Evolutionary conservation across 2,113 vertebrate species (phyloP), one percentile per base, ranked within the genome.

Genomic region (Lagopus leucura): DNA sequence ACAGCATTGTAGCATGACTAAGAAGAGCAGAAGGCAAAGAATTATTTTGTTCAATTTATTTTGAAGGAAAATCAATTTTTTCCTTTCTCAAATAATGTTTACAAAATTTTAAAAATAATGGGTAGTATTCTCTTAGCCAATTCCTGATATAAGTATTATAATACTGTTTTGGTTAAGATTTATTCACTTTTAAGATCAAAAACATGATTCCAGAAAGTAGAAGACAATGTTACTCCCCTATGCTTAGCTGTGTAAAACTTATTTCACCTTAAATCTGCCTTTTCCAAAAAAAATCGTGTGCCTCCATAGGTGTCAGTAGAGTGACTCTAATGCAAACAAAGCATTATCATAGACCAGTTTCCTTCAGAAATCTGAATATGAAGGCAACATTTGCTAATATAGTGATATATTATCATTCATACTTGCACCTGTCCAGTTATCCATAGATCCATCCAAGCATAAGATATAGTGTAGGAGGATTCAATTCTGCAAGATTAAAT

Each of bases 401-500:
- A 89, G 71, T 79, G 67, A 64, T 92, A 42, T 72, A 71, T 91
- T 93, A 88, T 92, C 75, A 84, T 94, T 94, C 86, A 94, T 94
- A 47, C 70, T 94, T 89, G 48, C 50, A 84, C 54, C 72, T 93
- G 90, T 91, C 88, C 95, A 88, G 91, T 94, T 96, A 96, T 63
- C 76, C 66, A 77, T 36, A 83, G 94, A 90, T 76, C 75, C 52
- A 69, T 45, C 79, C 92, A 97, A 92, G 92, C 86, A 69, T 91
- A 81, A 77, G 2, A 74, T 84, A 86, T 15, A 92, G 28, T 58
- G 63, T 54, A 74, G 82, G 76, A 95, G 58, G 73, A 94, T 95
- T 96, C 82, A 73, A 88, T 95, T 95, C 88, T 94, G 92, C 88
- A 91, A 95, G 92, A 94, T 94, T 95, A 89, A 95, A 90, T 95